Conservation (phyloP, 1,140 invertebrate genomes). For the Pseudachorutes palmiensis region DNA sequence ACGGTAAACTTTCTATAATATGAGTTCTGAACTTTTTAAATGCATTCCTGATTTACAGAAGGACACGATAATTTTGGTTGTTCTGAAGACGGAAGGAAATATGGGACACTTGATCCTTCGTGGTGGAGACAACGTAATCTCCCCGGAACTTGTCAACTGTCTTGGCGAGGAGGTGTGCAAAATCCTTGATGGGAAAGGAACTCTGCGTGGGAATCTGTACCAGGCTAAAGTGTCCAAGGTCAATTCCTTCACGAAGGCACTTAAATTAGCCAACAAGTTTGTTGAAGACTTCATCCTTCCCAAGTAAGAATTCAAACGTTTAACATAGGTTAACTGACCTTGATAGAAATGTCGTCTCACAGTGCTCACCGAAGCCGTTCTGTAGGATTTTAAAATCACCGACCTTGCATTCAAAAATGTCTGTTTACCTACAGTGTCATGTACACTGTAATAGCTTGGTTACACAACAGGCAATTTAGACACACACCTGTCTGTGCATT, state of each 20-base stretch:
- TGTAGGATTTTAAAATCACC: too few species aligned
- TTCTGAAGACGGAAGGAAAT: constrained; percentile 26
- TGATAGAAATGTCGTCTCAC: background rate
- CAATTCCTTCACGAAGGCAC: constrained; percentile 25
- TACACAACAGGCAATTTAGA: too few species aligned
- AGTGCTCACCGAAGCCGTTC: background rate
- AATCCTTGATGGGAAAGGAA: constrained; percentile 33
- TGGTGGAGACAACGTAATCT: constrained; percentile 12
- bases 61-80: constrained; percentile 20
- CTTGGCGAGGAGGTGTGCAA: constrained; percentile 23
- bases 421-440: too few species aligned
- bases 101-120: constrained; percentile 28
- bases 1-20: too few species aligned
- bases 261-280: constrained; percentile 20
- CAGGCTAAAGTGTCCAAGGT: constrained; percentile 34
- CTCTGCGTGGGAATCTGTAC: constrained; percentile 16
- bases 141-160: background rate
- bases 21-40: too few species aligned
- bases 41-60: too few species aligned
- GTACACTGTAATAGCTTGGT: too few species aligned
- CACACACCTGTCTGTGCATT: too few species aligned
- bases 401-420: too few species aligned
- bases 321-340: background rate
- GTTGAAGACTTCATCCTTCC: background rate
- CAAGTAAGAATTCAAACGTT: background rate